Evolutionary conservation across 2,113 vertebrate species (phyloP), one percentile per base, ranked within the genome.

Genomic region (Malaclemys terrapin): DNA sequence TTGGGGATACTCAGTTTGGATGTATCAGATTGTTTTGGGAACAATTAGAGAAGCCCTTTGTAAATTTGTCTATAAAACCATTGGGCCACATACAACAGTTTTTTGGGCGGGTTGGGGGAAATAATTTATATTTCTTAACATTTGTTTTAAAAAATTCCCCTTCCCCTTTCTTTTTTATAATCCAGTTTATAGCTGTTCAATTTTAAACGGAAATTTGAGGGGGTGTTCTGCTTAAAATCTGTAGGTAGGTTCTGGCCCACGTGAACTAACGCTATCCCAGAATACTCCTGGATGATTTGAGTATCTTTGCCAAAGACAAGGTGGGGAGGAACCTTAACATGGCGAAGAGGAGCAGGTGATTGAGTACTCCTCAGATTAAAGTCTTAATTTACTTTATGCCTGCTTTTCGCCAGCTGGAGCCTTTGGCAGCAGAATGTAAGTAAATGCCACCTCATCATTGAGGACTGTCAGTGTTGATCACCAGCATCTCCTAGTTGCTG

Each of bases 51-150:
- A 3, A 90, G 17, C 25, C 10, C 22, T 93, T 90, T 87, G 17
- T 72, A 87, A 91, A 83, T 81, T 53, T 25, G 85, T 93, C 42
- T 93, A 19, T 89, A 88, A n/a, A 59, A 92, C 78, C 84, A 4
- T 27, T 94, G 89, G 54, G 85, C 79, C 5, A n/a, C 78, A 91
- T 25, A 14, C 82, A 27, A 12, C 72, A 47, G 35, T 13, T 69
- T 69, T 69, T 69, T 19, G 62, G 35, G 16, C 16, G 47, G 86
- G 56, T 72, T 29, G 52, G 35, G 82, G 81, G 56, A 88, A 89
- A 42, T 84, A 42, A 42, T 42, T 42, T 42, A 42, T 45, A 56
- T 72, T 19, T 45, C 2, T 0, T 75, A 27, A 57, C 17, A 38
- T 89, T 65, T 57, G 25, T 92, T 45, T 59, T 93, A 72, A 25